phyloP scores from a whole-genome alignment of 2,797 vertebrate species.

The Acanthornis magna region DNA sequence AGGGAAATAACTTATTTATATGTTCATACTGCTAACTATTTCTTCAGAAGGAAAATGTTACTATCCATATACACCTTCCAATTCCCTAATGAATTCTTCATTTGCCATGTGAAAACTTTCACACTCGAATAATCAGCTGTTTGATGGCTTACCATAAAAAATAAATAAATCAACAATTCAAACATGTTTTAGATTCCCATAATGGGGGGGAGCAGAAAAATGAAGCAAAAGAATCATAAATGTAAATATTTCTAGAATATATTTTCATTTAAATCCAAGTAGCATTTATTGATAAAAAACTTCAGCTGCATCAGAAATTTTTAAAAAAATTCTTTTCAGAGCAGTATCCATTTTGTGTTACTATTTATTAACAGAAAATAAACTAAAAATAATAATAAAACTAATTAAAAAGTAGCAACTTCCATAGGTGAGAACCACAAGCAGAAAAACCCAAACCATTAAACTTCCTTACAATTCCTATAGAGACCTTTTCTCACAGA shows the following conservation, averaged over 20 bases:
- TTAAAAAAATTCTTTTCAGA: not conserved
- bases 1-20: not conserved
- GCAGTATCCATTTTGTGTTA: not conserved
- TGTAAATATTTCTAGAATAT: not conserved
- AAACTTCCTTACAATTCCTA: not conserved
- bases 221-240: not conserved
- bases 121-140: slow-evolving; percentile 57
- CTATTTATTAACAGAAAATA: not conserved
- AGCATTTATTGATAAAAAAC: not conserved
- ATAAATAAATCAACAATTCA: slow-evolving; percentile 52
- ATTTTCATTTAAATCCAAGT: not conserved
- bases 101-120: slow-evolving; percentile 12
- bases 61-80: slow-evolving; percentile 14
- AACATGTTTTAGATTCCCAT: slow-evolving; percentile 13
- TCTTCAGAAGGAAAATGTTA: not conserved
- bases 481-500: not conserved
- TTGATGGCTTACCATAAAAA: slow-evolving; percentile 39
- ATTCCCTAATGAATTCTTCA: slow-evolving; percentile 25
- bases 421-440: not conserved
- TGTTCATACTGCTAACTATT: not conserved
- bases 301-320: not conserved
- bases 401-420: not conserved
- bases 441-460: not conserved
- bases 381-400: too few relatives aligned
- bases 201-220: not conserved